These are phyloP conservation scores for Pseudopodoces humilis DNA, from an alignment of 2,113 vertebrate genomes.

Conservation along the genomic window DNA sequence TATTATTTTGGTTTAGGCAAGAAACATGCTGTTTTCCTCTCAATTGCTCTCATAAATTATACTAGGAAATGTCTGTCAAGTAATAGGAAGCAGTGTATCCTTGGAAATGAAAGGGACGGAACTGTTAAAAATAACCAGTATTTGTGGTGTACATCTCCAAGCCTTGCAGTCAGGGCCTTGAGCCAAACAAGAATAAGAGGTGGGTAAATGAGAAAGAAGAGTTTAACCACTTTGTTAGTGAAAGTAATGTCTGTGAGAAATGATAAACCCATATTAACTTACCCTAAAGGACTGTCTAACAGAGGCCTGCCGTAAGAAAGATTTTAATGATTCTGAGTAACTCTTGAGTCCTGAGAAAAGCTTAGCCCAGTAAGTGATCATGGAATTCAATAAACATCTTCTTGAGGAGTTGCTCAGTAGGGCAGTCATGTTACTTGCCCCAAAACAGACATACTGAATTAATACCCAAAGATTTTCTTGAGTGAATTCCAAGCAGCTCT, in stretches of 20 bases:
- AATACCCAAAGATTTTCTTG: neutral
- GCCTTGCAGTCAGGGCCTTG: neutral
- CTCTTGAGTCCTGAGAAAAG: neutral
- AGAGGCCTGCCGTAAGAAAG: neutral
- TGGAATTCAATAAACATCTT: neutral
- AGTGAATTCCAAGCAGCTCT: neutral
- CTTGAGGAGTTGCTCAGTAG: neutral
- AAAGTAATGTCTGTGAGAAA: neutral
- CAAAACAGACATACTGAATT: neutral
- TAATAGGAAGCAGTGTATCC: neutral
- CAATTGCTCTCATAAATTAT: neutral
- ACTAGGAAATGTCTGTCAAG: constrained; percentile 20
- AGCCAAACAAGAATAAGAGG: neutral
- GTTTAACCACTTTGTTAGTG: neutral
- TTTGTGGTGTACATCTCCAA: neutral
- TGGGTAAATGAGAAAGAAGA: neutral
- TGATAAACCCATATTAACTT: neutral
- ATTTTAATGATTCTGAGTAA: neutral
- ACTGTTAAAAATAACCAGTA: constrained; percentile 38
- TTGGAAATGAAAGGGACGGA: constrained; percentile 28
- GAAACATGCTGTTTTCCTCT: neutral
- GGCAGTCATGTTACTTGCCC: neutral
- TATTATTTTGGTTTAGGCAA: constrained; percentile 23
- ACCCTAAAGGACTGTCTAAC: neutral
- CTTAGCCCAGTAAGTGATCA: neutral